Base-by-base conservation (phyloP, 2,888 invertebrate genomes). In the Diarsia mendica region DNA sequence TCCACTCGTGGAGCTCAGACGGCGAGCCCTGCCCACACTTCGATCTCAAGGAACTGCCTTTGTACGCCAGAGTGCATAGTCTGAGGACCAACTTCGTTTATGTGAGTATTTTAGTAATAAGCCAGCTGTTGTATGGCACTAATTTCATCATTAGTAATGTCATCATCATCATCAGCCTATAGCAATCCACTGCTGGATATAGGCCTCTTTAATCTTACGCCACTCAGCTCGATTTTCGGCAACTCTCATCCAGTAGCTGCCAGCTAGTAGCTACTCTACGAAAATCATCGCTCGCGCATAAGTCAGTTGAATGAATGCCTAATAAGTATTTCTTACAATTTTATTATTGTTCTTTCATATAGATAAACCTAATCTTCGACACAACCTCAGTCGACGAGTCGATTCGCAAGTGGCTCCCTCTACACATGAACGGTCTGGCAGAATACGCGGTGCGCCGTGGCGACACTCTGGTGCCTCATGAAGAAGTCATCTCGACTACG, bases 1-100 rank as follows among this genome's bases (percentile, higher is more conserved):
- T 97, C 46, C 88, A 92, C 80, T 95, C 97, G 39, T 96, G 96
- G 95, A 92, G 93, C 85, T 75, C 91, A 1, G 93, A 88, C 77
- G 82, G 85, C 1, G 88, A 84, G 58, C 85, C 90, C 15, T 96
- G 96, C 82, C 96, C 97, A 0, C 93, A 97, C 87, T 96, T 98
- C 83, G 97, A 97, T 90, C 94, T 98, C 18, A 92, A 94, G 2
- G 95, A 97, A 67, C 93, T 98, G 64, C 98, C 98, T 0, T 95
- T 98, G 33, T 98, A 97, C 89, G 97, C 98, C 1, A 97, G 98
- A 85, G 96, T 98, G 68, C 98, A 98, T 94, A 97, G 98, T 91
- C 95, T 98, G 67, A 97, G 98, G 85, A 98, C 98, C 3, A 98
- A 98, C 93, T 99, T 99, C 93, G 97, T 98, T 83, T 98, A 98